Base-by-base conservation (phyloP, 2,113 vertebrate species). In the Delphinapterus leucas region DNA sequence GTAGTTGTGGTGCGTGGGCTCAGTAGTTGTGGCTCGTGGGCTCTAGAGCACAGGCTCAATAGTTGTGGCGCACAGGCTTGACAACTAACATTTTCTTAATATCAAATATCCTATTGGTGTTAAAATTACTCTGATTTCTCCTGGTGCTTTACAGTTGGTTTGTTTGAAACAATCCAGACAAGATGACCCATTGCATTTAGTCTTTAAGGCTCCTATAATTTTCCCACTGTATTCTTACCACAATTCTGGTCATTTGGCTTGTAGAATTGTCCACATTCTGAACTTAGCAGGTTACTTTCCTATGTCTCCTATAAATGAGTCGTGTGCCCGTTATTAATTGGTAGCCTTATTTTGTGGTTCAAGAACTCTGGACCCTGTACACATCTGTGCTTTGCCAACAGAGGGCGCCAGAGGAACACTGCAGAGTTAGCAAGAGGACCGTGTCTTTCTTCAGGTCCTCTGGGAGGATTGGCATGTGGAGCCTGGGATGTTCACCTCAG, bases 401-500 rank as follows among this genome's bases (percentile, higher is more conserved):
- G 79, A 44, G 90, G 95, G 68, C 23, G 47, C 60, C 41, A 5
- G 77, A 76, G 91, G n/a, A 44, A 41, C n/a, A 13, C 11, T 2
- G 55, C 6, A 36, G 74, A n/a, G 14, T 33, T 12, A 13, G 44
- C 44, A 5, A 8, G n/a, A 41, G 49, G 3, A 1, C 31, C 5
- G 3, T 23, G 53, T 10, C 73, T 53, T 61, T 15, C 80, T 61
- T 5, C 20, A 1, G 1, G 53, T 53, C 36, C 44, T 17, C 38
- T 3, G n/a, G 3, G 63, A 67, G 13, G 12, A 5, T 1, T 36
- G 74, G 36, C 74, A 2, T 0, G 3, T 14, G n/a, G 31, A n/a
- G 36, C 58, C 26, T 53, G 25, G 21, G 14, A 28, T 10, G 44
- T 3, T 61, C 76, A 47, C 60, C 36, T 31, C 28, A 12, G 41